These are phyloP conservation scores for Acrobasis consociella DNA, from an alignment of 2,888 invertebrate genomes.

Conservation along the genomic window DNA sequence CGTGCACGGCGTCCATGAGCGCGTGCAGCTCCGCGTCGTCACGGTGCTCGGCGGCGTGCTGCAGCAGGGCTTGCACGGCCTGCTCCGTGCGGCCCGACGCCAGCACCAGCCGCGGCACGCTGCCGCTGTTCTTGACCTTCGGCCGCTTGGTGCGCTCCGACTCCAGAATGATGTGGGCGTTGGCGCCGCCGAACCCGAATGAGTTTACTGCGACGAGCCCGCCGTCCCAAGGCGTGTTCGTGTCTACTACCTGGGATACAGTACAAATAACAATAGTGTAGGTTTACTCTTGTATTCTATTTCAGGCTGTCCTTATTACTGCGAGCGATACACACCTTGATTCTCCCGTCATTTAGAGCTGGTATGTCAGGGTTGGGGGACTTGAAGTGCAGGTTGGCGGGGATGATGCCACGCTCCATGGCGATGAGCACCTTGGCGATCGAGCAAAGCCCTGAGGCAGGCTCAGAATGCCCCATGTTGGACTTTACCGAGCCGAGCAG, in stretches of 20 bases:
- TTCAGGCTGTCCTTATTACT: too few relatives aligned
- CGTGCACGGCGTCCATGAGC: conserved; percentile 89
- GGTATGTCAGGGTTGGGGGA: conserved; percentile 95
- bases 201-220: conserved; percentile 97
- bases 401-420: conserved; percentile 95
- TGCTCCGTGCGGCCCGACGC: conserved; percentile 94
- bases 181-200: conserved; percentile 98
- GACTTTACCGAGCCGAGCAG: conserved; percentile 98
- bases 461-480: conserved; percentile 99
- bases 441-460: conserved; percentile 94
- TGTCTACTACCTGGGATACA: conserved; percentile 86
- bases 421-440: conserved; percentile 94
- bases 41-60: conserved; percentile 82
- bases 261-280: neutral
- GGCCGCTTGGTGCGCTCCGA: conserved; percentile 86
- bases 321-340: conserved; percentile 82
- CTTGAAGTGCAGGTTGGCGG: conserved; percentile 94
- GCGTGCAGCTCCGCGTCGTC: conserved; percentile 89
- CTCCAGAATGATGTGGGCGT: conserved; percentile 94
- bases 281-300: too few relatives aligned
- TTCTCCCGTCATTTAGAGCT: conserved; percentile 93
- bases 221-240: conserved; percentile 92
- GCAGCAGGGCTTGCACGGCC: conserved; percentile 86
- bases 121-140: conserved; percentile 63
- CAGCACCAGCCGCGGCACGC: conserved; percentile 79